Base-by-base conservation (phyloP, 2,797 vertebrate genomes). In the Alectoris magna region DNA sequence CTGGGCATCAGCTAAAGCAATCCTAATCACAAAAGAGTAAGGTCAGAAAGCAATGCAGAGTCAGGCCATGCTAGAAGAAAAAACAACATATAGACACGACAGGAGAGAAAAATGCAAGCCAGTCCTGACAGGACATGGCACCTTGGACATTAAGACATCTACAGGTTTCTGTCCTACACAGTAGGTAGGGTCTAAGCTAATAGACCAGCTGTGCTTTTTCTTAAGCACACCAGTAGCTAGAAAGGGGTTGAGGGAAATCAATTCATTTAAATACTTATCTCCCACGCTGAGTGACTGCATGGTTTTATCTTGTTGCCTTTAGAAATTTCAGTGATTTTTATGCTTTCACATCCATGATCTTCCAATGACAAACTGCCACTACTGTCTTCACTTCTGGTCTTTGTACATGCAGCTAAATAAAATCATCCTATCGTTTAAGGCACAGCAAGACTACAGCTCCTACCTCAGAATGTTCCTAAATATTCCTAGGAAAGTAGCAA, bases 201-300 rank as follows among this genome's bases (percentile, higher is more conserved):
- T 2, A 3, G 5, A 83, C 24, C 17, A 68, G 29, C 49, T 80
- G 8, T 11, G 26, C 17, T 41, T 91, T 76, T 84, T 39, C 55
- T 18, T 34, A 79, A 78, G 26, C 26, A 43, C 46, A 74, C 87
- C 0, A 66, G 66, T 11, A 63, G 38, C 55, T 55, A 16, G 23
- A 63, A 39, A 59, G 38, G 29, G 11, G 4, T 9, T 24, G 34
- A 64, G 9, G 14, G 44, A 83, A 62, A 74, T 72, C 2, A 56
- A 44, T 18, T 48, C 9, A 75, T 63, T 84, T 55, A 60, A 73
- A 60, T 41, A 44, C 0, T 0, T 29, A 41, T 59, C 0, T 0
- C 29, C 53, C 49, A 31, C 70, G 55, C 10, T 21, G 19, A 67
- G 27, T 22, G 16, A 24, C 27, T 56, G 36, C 55, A 71, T 34